Evolutionary conservation across 2,888 invertebrate genomes (phyloP), one percentile per base, ranked within the genome.

Genomic region (Stenichneumon culpator): DNA sequence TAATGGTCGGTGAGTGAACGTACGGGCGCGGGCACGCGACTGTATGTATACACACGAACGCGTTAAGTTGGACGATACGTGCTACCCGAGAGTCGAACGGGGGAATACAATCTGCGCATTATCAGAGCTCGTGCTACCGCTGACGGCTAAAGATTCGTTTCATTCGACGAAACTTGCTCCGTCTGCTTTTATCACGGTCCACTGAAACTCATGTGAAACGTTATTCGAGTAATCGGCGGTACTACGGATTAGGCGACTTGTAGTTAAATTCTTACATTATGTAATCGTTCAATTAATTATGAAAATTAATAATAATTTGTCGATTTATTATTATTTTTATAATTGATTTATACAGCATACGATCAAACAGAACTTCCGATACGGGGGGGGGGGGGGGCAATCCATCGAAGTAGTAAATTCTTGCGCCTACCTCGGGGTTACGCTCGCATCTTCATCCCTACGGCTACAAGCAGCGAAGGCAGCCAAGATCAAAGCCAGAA

Each of bases 1-100:
- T 84, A 69, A 82, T 82, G 79, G 14, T 67, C 67, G 39, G 60
- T 79, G 60, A 81, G 79, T 82, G 81, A 82, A 82, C 73, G 81
- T 74, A 79, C 79, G 39, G 32, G 32, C 32, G 52, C 57, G 50
- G 39, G 36, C 79, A 85, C 79, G 60, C 75, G 78, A 84, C 73
- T 79, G 67, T 78, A 16, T n/a, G n/a, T 9, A n/a, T 63, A 52
- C 47, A 44, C 73, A 39, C 36, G 52, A 65, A 47, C 44, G 25
- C 63, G 57, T 67, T 54, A 54, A 22, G 9, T 54, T 11, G 7
- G 19, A 54, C 19, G 54, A 54, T 54, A 54, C 9, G 39, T 39
- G 39, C 39, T 9, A 39, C 22, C 9, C 54, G 7, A 9, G 9
- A 54, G 22, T 22, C 54, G 54, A 54, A 54, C 19, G 9, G 19